Base-by-base conservation (phyloP, 2,113 vertebrate genomes). In the Calidris pygmaea region DNA sequence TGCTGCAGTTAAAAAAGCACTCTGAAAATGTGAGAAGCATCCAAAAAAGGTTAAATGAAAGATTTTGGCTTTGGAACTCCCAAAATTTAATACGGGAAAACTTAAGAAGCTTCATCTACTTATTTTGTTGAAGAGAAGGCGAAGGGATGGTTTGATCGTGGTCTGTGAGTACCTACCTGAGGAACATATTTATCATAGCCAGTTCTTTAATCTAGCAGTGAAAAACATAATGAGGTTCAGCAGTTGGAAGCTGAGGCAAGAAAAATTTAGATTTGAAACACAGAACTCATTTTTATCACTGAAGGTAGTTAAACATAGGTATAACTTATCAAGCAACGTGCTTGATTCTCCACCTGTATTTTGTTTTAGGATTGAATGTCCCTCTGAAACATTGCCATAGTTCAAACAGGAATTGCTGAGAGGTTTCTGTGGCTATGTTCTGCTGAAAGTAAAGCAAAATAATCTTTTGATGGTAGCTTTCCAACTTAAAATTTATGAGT, bases 221-320 rank as follows among this genome's bases (percentile, higher is more conserved):
- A n/a, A 93, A 93, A 5, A 3, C 8, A 14, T 92, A 93, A 84
- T 48, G 78, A 96, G 12, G 93, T 90, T 90, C 78, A 83, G 80
- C 48, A 92, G 60, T 63, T 81, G 67, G 80, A 95, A 91, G 55
- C 65, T 89, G 76, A 84, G 23, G 66, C 47, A 90, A 81, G 84
- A 92, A 39, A 89, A 91, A 81, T 75, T 90, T 88, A 92, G 63
- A 73, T 96, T 90, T 89, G 70, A 91, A 95, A 74, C 39, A 87
- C 1, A 0, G 76, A 89, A 72, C 26, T 75, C 4, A 71, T 95
- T 96, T 91, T 94, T 94, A 92, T 52, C 53, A 78, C 48, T 77
- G 43, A 68, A 84, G 19, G 43, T 78, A 94, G 81, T 90, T 96
- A 92, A 92, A 85, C 47, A 65, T 35, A 52, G 27, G 37, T 29